Conservation (phyloP, 1,140 invertebrate genomes). For the Brachionus plicatilis region DNA sequence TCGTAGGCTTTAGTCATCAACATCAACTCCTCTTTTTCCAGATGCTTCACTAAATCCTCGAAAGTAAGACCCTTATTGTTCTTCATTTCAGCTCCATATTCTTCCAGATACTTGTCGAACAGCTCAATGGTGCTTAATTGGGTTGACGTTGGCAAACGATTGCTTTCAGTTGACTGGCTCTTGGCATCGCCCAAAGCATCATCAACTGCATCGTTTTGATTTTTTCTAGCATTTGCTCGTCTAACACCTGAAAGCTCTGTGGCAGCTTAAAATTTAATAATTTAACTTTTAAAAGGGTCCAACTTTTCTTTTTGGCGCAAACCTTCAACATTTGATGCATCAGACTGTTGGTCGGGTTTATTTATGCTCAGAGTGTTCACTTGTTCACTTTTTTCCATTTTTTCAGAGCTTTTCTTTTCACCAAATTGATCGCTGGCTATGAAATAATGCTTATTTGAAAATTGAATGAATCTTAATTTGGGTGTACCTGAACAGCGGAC, state of each 20-base stretch:
- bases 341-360: neutral
- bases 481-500: neutral
- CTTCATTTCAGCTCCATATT: neutral
- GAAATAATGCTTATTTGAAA: neutral
- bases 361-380: neutral
- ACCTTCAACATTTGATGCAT: neutral
- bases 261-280: neutral
- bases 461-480: neutral
- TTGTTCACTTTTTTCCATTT: neutral
- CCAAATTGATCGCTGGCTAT: neutral
- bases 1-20: neutral
- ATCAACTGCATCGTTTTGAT: neutral
- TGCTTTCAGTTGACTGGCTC: neutral
- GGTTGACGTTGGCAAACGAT: neutral
- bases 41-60: neutral
- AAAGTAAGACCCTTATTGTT: neutral
- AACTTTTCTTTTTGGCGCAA: neutral
- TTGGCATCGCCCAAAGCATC: neutral
- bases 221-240: neutral
- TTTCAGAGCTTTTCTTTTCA: neutral
- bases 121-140: neutral
- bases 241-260: neutral
- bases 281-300: neutral
- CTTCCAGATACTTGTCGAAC: neutral
- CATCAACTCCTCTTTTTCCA: neutral